Evolutionary conservation across 2,888 invertebrate species (phyloP), one percentile per base, ranked within the genome.

Genomic region (Leptopilina myrica): DNA sequence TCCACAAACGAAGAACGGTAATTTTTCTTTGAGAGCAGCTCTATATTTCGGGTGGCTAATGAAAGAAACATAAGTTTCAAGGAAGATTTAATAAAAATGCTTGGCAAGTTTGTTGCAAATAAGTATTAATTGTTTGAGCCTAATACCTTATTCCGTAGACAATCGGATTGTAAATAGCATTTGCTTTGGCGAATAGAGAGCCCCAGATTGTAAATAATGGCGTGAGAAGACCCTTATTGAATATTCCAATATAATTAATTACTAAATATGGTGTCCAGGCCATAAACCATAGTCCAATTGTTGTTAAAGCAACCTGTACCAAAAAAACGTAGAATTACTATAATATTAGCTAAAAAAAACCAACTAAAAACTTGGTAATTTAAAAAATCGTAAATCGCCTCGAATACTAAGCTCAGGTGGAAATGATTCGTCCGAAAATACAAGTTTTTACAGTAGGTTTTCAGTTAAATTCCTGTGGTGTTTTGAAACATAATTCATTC

Each of bases 131-230:
- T n/a, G n/a, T n/a, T n/a, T n/a, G n/a, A n/a, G n/a, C n/a, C n/a
- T n/a, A n/a, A n/a, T n/a, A n/a, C 91, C 92, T 94, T 83, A 94
- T 92, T 64, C 93, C 94, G 86, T 94, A 94, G 8, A 94, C 94
- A 84, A 93, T 92, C 2, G 93, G 93, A 88, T 93, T 93, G 87
- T 93, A 93, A 80, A 92, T 92, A 26, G 93, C 93, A 73, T 93
- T 92, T 12, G 93, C 89, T 80, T 92, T 91, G 81, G 98, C 98
- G 90, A 98, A 97, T 83, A 98, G 94, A 33, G 98, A 97, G 79
- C 97, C 96, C 96, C 97, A 97, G 91, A 97, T 97, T 69, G 97
- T 97, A 80, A 95, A 95, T 81, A 97, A 92, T 14, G 97, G 97
- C 85, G 94, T 96, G 85, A 97, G 95, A 64, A 94, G 94, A 76